Conservation (phyloP, 2,888 invertebrate genomes). For the Drosophila prostipennis region DNA sequence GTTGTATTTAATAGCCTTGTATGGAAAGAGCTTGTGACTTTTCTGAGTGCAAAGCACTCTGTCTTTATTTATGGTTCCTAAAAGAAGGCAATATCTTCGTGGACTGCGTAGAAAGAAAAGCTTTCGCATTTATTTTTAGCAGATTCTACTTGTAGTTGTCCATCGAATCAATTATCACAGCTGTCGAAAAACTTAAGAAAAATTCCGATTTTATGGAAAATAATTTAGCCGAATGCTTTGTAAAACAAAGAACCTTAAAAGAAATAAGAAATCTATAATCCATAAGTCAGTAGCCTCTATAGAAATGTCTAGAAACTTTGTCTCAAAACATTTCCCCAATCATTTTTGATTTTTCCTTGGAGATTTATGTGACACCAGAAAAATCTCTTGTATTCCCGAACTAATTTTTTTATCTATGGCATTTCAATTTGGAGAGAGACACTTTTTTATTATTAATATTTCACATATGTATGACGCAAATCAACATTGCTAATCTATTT, state of each 20-base stretch:
- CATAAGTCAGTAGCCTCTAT: too few species aligned
- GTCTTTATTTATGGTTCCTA: background rate
- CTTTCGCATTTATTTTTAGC: background rate
- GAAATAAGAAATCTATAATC: background rate
- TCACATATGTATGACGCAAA: slow-evolving; percentile 11
- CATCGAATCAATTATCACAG: background rate
- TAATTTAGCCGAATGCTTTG: too few species aligned
- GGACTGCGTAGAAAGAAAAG: background rate
- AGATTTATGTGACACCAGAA: slow-evolving; percentile 2
- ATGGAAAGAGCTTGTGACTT: background rate
- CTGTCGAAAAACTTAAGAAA: background rate
- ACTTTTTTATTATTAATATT: slow-evolving; percentile 4
- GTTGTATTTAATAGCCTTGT: background rate
- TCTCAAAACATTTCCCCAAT: too few species aligned
- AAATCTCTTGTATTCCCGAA: slow-evolving; percentile 6
- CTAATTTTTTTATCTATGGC: slow-evolving; percentile 12
- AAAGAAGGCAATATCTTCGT: background rate
- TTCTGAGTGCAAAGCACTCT: background rate
- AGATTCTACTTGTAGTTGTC: too few species aligned
- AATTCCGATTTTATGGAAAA: too few species aligned
- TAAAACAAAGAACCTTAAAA: background rate
- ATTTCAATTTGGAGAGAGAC: background rate
- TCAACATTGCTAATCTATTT: slow-evolving; percentile 7
- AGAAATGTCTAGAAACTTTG: background rate
- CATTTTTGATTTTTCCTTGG: background rate